Percentiles rank a stretch among this genome's conserved stretches.
These are phyloP conservation scores for Aethina tumida DNA, from an alignment of 1,140 invertebrate species.

Conservation along the genomic window DNA sequence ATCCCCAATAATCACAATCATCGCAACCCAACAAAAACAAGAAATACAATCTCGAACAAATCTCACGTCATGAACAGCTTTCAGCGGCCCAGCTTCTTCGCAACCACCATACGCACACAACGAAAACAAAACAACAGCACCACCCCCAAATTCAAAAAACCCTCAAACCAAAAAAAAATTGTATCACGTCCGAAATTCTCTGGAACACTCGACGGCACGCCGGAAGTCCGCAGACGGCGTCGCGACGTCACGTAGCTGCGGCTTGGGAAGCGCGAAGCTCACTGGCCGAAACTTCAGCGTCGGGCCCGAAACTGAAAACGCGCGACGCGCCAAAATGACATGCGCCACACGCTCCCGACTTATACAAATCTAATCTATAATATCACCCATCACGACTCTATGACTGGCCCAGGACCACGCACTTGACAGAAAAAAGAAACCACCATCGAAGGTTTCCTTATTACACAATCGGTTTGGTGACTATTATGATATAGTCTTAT, in stretches of 20 bases:
- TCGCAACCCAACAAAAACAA: no score
- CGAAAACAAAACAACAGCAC: no score
- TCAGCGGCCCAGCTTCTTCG: conserved; percentile 4
- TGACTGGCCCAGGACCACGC: conserved; percentile 9
- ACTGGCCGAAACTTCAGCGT: conserved; percentile 17
- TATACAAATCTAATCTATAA: conserved; percentile 34
- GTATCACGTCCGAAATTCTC: conserved; percentile 2
- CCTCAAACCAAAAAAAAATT: not conserved
- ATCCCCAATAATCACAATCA: no score
- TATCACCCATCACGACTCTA: conserved; percentile 31
- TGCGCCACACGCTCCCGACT: no score
- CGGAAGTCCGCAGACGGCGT: conserved; percentile 12
- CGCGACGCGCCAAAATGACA: conserved; percentile 27
- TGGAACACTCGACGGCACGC: conserved; percentile 1
- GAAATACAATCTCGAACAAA: no score
- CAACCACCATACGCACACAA: conserved; percentile 3
- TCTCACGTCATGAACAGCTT: no score
- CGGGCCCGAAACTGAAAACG: conserved; percentile 2
- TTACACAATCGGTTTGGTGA: no score
- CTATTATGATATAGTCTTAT: no score
- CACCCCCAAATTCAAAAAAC: not conserved
- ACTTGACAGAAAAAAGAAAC: no score
- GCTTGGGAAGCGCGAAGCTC: conserved; percentile 21
- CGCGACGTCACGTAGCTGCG: conserved; percentile 18
- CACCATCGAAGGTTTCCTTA: no score